A percentile compares a stretch with the other conserved stretches of the same genome.
phyloP scores from a whole-genome alignment of 53 echinoderm and acorn worm genomes.

The Patiria pectinifera region DNA sequence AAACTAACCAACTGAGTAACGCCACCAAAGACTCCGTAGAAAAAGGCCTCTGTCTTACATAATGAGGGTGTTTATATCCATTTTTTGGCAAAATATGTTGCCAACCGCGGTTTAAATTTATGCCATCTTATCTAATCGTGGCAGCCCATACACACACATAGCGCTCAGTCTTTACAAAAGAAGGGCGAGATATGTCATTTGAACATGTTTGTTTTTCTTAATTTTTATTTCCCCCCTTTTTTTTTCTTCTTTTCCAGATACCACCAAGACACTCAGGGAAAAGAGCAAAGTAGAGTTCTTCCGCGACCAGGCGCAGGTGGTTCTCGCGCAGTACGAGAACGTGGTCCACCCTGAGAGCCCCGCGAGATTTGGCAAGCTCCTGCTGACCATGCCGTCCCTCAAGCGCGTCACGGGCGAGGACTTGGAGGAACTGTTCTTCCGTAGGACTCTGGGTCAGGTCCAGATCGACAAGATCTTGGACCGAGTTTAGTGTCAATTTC shows the following conservation, averaged over 20 bases:
- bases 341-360: conserved; percentile 95
- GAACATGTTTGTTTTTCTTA: not conserved
- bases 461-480: conserved; percentile 86
- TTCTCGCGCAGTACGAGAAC: conserved; percentile 97
- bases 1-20: too few relatives aligned
- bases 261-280: conserved; percentile 79
- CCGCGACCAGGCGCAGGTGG: conserved; percentile 94
- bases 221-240: not conserved
- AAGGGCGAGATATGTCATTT: not conserved
- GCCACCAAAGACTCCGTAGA: too few relatives aligned
- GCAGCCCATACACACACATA: too few relatives aligned
- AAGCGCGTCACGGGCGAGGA: conserved; percentile 82
- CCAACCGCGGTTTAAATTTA: too few relatives aligned
- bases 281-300: conserved; percentile 93
- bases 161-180: too few relatives aligned
- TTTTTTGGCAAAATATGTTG: too few relatives aligned
- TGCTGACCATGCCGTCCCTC: conserved; percentile 93
- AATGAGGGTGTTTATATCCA: too few relatives aligned
- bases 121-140: too few relatives aligned
- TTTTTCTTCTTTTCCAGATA: conserved; percentile 65
- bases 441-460: conserved; percentile 84
- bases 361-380: conserved; percentile 93
- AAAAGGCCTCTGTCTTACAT: too few relatives aligned
- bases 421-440: conserved; percentile 90
- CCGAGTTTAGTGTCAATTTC: not conserved